phyloP scores from a whole-genome alignment of 2,113 vertebrate genomes.

The Scopus umbretta region DNA sequence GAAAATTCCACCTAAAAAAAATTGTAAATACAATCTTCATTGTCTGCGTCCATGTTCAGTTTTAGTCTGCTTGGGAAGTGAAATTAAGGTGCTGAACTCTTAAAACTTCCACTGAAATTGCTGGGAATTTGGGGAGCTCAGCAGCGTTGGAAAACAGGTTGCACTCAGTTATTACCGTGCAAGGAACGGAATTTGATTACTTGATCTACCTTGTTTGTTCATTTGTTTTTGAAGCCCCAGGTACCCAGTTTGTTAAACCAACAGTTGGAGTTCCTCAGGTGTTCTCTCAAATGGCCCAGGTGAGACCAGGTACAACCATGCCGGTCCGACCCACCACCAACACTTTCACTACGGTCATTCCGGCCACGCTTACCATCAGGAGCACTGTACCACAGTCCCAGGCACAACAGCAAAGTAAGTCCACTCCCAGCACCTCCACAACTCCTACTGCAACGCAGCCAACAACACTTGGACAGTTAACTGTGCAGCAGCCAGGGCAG shows the following conservation, averaged over 20 bases:
- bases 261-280: slow-evolving; percentile 81
- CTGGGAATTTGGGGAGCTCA: background rate
- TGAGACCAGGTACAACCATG: slow-evolving; percentile 69
- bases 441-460: slow-evolving; percentile 70
- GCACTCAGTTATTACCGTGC: background rate
- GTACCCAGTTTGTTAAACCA: slow-evolving; percentile 85
- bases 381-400: slow-evolving; percentile 75
- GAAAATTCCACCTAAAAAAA: background rate
- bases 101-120: background rate
- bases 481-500: slow-evolving; percentile 67
- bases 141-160: background rate
- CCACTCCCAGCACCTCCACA: slow-evolving; percentile 69
- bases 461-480: slow-evolving; percentile 66
- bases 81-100: background rate
- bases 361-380: slow-evolving; percentile 85
- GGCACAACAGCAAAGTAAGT: slow-evolving; percentile 73
- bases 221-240: slow-evolving; percentile 67
- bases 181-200: background rate
- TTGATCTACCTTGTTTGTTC: background rate
- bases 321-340: slow-evolving; percentile 73
- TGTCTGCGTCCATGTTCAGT: background rate
- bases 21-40: background rate
- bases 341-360: slow-evolving; percentile 84
- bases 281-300: slow-evolving; percentile 78
- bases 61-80: background rate